Percentiles rank a stretch among this genome's conserved stretches.
Evolutionary conservation across 2,797 vertebrate species (phyloP).

Genomic region (Leptodactylus fallax): DNA sequence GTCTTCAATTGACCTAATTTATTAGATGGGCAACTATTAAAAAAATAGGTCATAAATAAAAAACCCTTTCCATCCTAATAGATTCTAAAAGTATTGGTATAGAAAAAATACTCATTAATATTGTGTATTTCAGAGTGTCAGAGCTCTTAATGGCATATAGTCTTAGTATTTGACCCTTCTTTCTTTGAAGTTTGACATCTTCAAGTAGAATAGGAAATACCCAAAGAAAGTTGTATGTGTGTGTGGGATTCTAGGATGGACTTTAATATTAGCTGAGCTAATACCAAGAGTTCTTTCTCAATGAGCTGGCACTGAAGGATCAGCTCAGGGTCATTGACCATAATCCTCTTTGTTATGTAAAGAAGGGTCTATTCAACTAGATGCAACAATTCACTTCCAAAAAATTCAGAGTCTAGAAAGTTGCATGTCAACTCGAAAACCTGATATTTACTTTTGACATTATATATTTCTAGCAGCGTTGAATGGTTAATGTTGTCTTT

Average conservation of each 20-base stretch:
- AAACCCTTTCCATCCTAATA: background rate
- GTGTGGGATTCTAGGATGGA: slow-evolving; percentile 53
- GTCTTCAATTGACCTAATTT: background rate
- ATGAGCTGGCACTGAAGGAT: slow-evolving; percentile 62
- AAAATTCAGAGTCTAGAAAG: slow-evolving; percentile 25
- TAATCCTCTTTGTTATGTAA: slow-evolving; percentile 66
- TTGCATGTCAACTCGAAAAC: slow-evolving; percentile 16
- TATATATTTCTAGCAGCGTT: slow-evolving; percentile 34
- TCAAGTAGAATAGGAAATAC: slow-evolving; percentile 53
- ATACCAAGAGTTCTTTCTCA: slow-evolving; percentile 57
- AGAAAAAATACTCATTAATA: background rate
- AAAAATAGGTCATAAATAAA: background rate
- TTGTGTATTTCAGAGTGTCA: background rate
- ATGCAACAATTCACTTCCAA: slow-evolving; percentile 41
- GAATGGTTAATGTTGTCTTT: slow-evolving; percentile 53
- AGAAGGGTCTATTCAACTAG: slow-evolving; percentile 55
- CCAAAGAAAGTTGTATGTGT: slow-evolving; percentile 44
- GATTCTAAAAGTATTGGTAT: background rate
- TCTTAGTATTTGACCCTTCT: slow-evolving; percentile 60
- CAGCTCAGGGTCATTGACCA: slow-evolving; percentile 58
- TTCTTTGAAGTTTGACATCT: slow-evolving; percentile 63
- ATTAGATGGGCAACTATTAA: background rate
- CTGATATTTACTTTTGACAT: slow-evolving; percentile 41
- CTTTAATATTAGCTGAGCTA: slow-evolving; percentile 64
- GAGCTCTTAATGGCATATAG: slow-evolving; percentile 1